Evolutionary conservation across 2,113 vertebrate genomes (phyloP).

Genomic region (Tychaedon coryphoeus): DNA sequence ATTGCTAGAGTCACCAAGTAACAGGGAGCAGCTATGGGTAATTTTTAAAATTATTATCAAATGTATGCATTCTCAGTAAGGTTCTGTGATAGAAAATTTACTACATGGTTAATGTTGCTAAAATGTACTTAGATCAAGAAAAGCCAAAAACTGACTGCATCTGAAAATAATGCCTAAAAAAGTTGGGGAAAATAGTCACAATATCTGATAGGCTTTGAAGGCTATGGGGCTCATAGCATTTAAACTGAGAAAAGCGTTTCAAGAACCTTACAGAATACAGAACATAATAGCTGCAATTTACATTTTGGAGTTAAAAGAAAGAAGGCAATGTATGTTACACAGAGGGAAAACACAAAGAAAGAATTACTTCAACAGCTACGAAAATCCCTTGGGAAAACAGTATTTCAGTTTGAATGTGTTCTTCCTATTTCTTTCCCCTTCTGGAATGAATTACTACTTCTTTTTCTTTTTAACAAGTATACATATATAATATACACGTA

Average conservation of each 20-base stretch:
- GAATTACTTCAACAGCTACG: slow-evolving; percentile 61
- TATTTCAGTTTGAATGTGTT: slow-evolving; percentile 34
- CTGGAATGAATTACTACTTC: slow-evolving; percentile 46
- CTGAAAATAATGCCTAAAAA: neutral
- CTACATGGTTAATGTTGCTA: neutral
- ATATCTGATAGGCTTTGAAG: neutral
- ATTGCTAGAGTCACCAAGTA: neutral
- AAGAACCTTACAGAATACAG: slow-evolving; percentile 21
- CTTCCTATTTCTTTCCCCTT: slow-evolving; percentile 54
- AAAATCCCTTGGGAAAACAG: slow-evolving; percentile 47
- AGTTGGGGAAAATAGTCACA: neutral
- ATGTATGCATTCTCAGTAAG: neutral
- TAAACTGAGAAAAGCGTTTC: slow-evolving; percentile 27
- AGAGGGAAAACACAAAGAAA: slow-evolving; percentile 61
- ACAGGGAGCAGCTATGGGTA: neutral
- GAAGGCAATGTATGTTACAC: slow-evolving; percentile 16
- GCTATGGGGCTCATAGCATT: neutral
- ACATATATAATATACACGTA: slow-evolving; percentile 55
- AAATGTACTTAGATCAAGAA: neutral
- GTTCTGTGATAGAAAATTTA: neutral
- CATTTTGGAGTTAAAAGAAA: slow-evolving; percentile 39
- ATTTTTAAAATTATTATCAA: neutral
- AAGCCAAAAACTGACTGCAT: neutral
- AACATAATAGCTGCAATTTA: slow-evolving; percentile 53
- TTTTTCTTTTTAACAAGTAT: slow-evolving; percentile 34